Conservation (phyloP, 2,888 invertebrate species). For the Tenthredo distinguenda region DNA sequence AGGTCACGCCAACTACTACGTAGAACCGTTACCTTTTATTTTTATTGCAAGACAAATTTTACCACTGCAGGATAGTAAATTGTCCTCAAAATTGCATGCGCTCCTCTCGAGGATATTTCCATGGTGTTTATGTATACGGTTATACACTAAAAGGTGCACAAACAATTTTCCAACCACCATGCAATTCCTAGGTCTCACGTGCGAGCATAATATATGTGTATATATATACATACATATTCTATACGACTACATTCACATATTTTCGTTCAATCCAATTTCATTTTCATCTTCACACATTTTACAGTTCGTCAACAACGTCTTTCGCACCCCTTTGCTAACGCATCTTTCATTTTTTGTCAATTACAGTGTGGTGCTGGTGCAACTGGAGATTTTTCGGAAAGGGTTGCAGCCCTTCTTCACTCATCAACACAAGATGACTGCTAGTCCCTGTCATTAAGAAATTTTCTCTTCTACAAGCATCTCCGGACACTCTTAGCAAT, state of each 20-base stretch:
- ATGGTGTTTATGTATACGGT: constrained; percentile 37
- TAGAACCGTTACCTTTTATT: constrained; percentile 39
- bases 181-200: constrained; percentile 25
- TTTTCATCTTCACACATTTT: neutral
- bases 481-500: neutral
- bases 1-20: constrained; percentile 43
- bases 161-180: constrained; percentile 44
- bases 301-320: neutral
- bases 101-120: constrained; percentile 27
- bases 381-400: constrained; percentile 70
- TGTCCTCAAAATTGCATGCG: constrained; percentile 49
- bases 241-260: neutral
- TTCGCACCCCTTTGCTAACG: neutral
- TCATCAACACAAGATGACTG: constrained; percentile 72
- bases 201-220: neutral
- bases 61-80: constrained; percentile 28
- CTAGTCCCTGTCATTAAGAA: constrained; percentile 64
- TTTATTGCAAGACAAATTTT: constrained; percentile 42
- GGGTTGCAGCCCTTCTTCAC: constrained; percentile 71
- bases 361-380: constrained; percentile 68
- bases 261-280: neutral
- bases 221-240: neutral
- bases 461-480: neutral
- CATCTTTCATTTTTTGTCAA: constrained; percentile 28
- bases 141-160: neutral